A percentile compares a stretch with the other conserved stretches of the same genome.
phyloP scores from a whole-genome alignment of 1,140 invertebrate genomes.

The Nomia melanderi region DNA sequence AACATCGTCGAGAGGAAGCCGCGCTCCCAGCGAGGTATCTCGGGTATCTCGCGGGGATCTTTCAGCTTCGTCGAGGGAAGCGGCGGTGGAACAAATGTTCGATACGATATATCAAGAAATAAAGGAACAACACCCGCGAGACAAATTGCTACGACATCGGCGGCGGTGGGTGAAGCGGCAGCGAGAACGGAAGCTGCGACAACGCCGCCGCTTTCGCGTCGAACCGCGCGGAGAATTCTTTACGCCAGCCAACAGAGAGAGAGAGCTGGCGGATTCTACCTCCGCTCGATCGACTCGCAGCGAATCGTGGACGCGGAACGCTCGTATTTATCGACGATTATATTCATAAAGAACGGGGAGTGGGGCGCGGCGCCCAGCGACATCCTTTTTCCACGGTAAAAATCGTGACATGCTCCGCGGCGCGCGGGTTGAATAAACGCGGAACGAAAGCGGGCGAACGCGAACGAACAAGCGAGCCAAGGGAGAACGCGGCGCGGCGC shows the following conservation, averaged over 20 bases:
- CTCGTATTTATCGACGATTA: slow-evolving; percentile 36
- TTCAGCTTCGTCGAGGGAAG: too few species aligned
- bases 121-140: background rate
- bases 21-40: background rate
- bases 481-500: too few species aligned
- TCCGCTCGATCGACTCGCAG: too few species aligned
- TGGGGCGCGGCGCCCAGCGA: too few species aligned
- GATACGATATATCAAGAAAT: slow-evolving; percentile 1
- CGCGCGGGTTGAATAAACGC: slow-evolving; percentile 4
- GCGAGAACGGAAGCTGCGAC: too few species aligned
- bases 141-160: background rate
- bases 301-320: background rate
- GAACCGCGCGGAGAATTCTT: too few species aligned
- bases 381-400: background rate
- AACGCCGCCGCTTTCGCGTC: too few species aligned
- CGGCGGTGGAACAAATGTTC: background rate
- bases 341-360: slow-evolving; percentile 24
- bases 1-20: background rate
- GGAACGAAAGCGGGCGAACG: too few species aligned
- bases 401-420: background rate
- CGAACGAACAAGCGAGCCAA: background rate
- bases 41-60: background rate
- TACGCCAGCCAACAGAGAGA: too few species aligned
- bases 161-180: background rate
- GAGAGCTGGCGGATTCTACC: too few species aligned